Evolutionary conservation across 2,888 invertebrate genomes (phyloP), one percentile per base, ranked within the genome.

Genomic region (Graphium colonna): DNA sequence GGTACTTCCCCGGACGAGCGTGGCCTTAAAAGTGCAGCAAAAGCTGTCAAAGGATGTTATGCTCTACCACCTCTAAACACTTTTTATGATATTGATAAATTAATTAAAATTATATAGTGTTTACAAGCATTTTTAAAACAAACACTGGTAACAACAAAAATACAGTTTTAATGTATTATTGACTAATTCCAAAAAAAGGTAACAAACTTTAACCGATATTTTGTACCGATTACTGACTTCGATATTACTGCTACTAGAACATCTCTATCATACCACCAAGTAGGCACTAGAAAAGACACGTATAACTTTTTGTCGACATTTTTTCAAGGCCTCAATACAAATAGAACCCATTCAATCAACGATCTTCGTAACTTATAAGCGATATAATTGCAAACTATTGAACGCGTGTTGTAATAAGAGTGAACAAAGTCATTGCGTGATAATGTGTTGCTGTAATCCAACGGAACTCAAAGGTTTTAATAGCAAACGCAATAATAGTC

Each of bases 311-410:
- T 60, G 52, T 58, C 41, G 8, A 45, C 52, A 60, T 62, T 62
- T 61, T 38, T 31, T 33, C 16, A 52, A 63, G 60, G 63, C 63
- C 57, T 62, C 63, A 60, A 58, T 52, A 52, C 42, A 65, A 53
- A 45, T 58, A 67, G 64, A 58, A 62, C 62, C 65, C 62, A 64
- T 68, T 63, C 60, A 62, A 63, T 61, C 55, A 51, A 60, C 60
- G 45, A 41, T 56, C 46, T 60, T 54, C 62, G 63, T 58, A 56
- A 69, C 60, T 61, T 59, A 61, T 54, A 60, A 65, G 51, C 51
- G 40, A 59, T 59, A 58, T 61, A 63, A 55, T 58, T 60, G 61
- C 44, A 49, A 52, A 44, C 36, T 33, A 50, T 44, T 47, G 39
- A 40, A 53, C 49, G 39, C 40, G 26, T 49, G 21, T 33, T 5